phyloP scores from a whole-genome alignment of 53 echinoderm and acorn worm species.

The Glandiceps talaboti region DNA sequence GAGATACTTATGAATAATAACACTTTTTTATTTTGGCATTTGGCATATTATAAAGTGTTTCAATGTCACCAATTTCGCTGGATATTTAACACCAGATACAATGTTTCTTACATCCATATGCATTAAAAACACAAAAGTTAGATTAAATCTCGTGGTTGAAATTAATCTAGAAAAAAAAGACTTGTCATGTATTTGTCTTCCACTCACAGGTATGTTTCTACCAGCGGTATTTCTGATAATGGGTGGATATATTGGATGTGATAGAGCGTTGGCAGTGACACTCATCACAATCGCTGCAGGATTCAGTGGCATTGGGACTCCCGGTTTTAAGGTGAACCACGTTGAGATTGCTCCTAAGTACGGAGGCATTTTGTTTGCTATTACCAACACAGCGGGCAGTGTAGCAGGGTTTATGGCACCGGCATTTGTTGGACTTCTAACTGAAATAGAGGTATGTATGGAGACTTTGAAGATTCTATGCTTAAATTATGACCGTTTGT shows the following conservation, averaged over 20 bases:
- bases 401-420: conserved; percentile 40
- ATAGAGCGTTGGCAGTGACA: not conserved
- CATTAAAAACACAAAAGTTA: no score
- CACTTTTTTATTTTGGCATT: no score
- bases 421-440: conserved; percentile 28
- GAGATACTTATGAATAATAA: no score
- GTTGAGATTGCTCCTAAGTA: conserved; percentile 42
- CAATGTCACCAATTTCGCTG: no score
- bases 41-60: no score
- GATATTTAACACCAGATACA: no score
- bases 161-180: no score
- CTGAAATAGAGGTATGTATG: conserved; percentile 52
- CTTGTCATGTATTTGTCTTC: no score
- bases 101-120: no score
- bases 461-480: no score
- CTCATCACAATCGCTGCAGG: not conserved
- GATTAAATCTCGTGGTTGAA: no score
- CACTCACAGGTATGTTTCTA: not conserved
- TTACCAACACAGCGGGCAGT: conserved; percentile 34
- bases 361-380: conserved; percentile 37
- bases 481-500: no score
- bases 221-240: not conserved
- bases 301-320: not conserved
- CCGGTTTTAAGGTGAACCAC: not conserved
- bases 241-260: not conserved